phyloP scores from a whole-genome alignment of 2,888 invertebrate species.

The Euproctis similis region DNA sequence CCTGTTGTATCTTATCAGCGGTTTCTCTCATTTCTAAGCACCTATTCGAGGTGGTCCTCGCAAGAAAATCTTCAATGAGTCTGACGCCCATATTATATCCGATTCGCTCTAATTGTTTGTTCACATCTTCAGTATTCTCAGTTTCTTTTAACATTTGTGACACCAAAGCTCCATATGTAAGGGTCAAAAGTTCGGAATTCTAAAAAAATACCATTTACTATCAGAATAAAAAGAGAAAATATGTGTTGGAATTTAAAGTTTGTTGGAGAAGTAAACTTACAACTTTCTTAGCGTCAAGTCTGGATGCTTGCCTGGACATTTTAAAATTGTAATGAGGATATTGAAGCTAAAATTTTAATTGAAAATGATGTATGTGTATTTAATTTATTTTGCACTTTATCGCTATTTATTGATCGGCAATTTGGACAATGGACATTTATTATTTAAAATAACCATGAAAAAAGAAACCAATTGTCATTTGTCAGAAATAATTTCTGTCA shows the following conservation, averaged over 20 bases:
- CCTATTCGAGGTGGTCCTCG: conserved; percentile 90
- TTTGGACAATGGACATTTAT: too few species aligned
- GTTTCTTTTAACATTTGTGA: conserved; percentile 97
- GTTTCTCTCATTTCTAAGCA: conserved; percentile 98
- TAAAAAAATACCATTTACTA: conserved; percentile 48
- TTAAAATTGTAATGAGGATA: too few species aligned
- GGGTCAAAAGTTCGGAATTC: conserved; percentile 97
- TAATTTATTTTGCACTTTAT: too few species aligned
- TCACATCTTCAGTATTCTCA: conserved; percentile 98
- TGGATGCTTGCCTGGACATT: conserved; percentile 83
- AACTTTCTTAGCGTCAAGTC: conserved; percentile 86
- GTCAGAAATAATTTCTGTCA: too few species aligned
- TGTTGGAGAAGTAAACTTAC: conserved; percentile 75
- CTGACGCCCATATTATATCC: conserved; percentile 99
- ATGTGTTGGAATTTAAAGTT: neutral
- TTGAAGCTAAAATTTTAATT: too few species aligned
- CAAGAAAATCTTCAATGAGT: conserved; percentile 97
- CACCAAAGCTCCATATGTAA: conserved; percentile 98
- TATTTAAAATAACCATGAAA: too few species aligned
- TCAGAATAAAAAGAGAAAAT: neutral
- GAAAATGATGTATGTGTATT: too few species aligned
- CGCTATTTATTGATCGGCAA: too few species aligned
- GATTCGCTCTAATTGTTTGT: conserved; percentile 94
- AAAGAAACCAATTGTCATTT: too few species aligned
- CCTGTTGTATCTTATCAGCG: conserved; percentile 94